Conservation (phyloP, 2,797 vertebrate species). For the Alfaro cultratus region DNA sequence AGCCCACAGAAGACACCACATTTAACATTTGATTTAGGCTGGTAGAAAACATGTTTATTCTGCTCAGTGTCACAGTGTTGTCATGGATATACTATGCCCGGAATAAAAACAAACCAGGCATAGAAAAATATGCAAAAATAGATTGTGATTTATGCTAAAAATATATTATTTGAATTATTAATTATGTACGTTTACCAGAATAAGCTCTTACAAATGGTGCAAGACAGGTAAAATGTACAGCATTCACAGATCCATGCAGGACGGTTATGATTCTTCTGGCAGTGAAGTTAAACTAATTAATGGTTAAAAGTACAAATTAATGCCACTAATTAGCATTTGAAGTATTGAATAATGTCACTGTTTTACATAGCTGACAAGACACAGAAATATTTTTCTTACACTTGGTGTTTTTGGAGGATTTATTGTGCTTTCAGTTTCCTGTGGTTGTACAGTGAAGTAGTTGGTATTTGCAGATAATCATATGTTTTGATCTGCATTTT, state of each 20-base stretch:
- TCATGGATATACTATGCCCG: background rate
- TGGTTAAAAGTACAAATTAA: background rate
- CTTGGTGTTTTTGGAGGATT: background rate
- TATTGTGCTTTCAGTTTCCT: background rate
- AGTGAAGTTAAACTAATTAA: background rate
- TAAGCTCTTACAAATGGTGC: background rate
- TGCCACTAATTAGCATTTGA: background rate
- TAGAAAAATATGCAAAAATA: background rate
- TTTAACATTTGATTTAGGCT: conserved; percentile 50
- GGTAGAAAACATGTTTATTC: conserved; percentile 51
- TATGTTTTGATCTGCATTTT: background rate
- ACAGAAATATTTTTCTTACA: background rate
- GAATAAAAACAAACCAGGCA: conserved; percentile 8
- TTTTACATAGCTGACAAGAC: background rate
- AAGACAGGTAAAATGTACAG: background rate
- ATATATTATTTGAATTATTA: background rate
- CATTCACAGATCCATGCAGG: background rate
- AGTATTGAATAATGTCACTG: background rate
- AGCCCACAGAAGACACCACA: conserved; percentile 37
- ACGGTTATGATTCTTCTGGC: background rate
- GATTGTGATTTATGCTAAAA: background rate
- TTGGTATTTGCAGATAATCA: background rate
- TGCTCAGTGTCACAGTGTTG: conserved; percentile 31
- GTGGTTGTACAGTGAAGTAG: background rate
- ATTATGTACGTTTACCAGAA: background rate